Evolutionary conservation across 2,888 invertebrate species (phyloP).

Genomic region (Rhamnusium bicolor): DNA sequence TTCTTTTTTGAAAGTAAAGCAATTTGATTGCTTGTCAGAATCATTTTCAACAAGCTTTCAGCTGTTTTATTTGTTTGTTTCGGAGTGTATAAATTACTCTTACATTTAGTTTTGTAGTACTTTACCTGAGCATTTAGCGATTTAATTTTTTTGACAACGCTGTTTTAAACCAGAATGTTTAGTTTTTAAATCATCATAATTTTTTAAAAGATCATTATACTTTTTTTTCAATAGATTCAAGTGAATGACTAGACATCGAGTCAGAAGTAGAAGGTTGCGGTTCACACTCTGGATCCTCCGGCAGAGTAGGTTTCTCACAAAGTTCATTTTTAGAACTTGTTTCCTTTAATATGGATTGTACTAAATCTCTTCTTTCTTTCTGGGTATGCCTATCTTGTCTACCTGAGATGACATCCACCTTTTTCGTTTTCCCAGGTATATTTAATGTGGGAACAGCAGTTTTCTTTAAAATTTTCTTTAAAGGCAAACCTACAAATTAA

Average conservation of each 20-base stretch:
- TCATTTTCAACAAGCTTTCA: background rate
- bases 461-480: conserved; percentile 33
- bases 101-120: conserved; percentile 1
- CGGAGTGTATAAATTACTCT: background rate
- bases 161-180: background rate
- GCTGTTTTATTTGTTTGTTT: background rate
- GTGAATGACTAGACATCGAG: background rate
- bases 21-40: background rate
- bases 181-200: conserved; percentile 1
- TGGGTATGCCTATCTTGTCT: too few relatives aligned
- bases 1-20: conserved; percentile 29
- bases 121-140: conserved; percentile 9
- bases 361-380: too few relatives aligned
- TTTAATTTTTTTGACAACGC: background rate
- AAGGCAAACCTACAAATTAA: conserved; percentile 26
- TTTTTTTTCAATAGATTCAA: background rate
- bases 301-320: too few relatives aligned
- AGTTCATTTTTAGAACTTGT: too few relatives aligned
- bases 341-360: too few relatives aligned
- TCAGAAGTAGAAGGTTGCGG: too few relatives aligned
- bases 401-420: background rate
- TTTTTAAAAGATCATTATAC: background rate
- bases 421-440: conserved; percentile 5
- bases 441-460: conserved; percentile 29
- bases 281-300: too few relatives aligned